Percentiles rank a stretch among this genome's conserved stretches.
These are phyloP conservation scores for Drosophila robusta DNA, from an alignment of 2,888 invertebrate genomes.

Conservation along the genomic window DNA sequence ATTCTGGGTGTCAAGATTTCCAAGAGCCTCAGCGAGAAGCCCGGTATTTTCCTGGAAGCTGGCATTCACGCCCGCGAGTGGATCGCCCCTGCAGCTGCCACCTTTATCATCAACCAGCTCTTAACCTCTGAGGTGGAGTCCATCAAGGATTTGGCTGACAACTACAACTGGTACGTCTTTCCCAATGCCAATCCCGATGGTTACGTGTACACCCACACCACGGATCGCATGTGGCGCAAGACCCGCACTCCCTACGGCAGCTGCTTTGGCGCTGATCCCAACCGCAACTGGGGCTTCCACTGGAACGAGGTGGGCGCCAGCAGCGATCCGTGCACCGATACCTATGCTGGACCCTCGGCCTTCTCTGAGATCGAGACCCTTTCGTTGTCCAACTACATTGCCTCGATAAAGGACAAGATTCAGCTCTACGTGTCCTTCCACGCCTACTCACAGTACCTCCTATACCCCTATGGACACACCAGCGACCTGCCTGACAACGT, in stretches of 20 bases:
- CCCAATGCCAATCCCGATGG: constrained; percentile 93
- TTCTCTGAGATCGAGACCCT: constrained; percentile 88
- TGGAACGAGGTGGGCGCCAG: constrained; percentile 89
- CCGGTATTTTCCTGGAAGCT: constrained; percentile 87
- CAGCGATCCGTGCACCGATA: constrained; percentile 87
- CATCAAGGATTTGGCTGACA: constrained; percentile 85
- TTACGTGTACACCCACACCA: constrained; percentile 87
- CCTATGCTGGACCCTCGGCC: constrained; percentile 88
- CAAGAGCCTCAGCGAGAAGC: constrained; percentile 85
- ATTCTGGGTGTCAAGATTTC: constrained; percentile 87
- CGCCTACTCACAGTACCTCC: constrained; percentile 90
- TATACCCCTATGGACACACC: constrained; percentile 90
- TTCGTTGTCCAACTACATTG: constrained; percentile 87
- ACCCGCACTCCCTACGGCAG: constrained; percentile 86
- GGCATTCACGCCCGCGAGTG: constrained; percentile 92
- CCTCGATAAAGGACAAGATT: constrained; percentile 86
- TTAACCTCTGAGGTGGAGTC: constrained; percentile 86
- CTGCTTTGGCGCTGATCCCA: constrained; percentile 90
- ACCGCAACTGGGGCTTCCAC: constrained; percentile 91
- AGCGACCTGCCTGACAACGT: constrained; percentile 86
- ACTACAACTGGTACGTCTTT: constrained; percentile 90
- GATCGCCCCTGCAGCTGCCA: constrained; percentile 88
- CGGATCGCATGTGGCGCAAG: constrained; percentile 88
- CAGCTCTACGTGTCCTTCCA: constrained; percentile 90
- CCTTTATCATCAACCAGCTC: constrained; percentile 88